Evolutionary conservation across 2,797 vertebrate species (phyloP), one percentile per base, ranked within the genome.

Genomic region (Gymnothorax reevesii): DNA sequence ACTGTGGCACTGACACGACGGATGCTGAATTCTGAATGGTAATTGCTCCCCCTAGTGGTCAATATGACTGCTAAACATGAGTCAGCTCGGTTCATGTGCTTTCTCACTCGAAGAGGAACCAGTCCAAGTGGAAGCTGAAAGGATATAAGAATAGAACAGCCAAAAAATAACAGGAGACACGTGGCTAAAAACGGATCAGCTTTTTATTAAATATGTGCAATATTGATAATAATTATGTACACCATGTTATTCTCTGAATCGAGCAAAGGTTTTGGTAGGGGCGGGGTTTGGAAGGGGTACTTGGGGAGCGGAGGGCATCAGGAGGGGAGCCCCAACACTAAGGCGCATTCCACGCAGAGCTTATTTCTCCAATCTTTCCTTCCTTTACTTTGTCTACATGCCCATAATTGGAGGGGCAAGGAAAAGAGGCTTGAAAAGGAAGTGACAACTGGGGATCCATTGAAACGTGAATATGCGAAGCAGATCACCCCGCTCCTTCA

Each of bases 171-270:
- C 33, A 80, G 9, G 52, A 52, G 8, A 17, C 49, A 55, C 49
- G 55, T 9, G 7, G 33, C 25, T 55, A 80, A 80, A 80, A 80
- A 80, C 9, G 22, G 55, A 80, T 55, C 77, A 22, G 17, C 20
- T 80, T 54, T 83, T 83, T 83, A 83, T 83, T 83, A 83, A 83
- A 83, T 83, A 83, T 83, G 54, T 62, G 57, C 82, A 83, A 83
- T 83, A 83, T 83, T 57, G 12, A 8, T 62, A 57, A 83, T 62
- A 60, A 83, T 77, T 83, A 62, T 83, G 82, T 62, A 83, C 82
- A 69, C n/a, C 84, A 84, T 52, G 25, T 69, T 25, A 84, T 84
- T 69, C n/a, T 55, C n/a, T 71, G 62, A 57, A 84, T 54, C 13
- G 12, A 25, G n/a, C n/a, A 54, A 52, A 52, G 17, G 6, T 69